phyloP scores from a whole-genome alignment of 2,888 invertebrate species.

The Plagodis pulveraria region DNA sequence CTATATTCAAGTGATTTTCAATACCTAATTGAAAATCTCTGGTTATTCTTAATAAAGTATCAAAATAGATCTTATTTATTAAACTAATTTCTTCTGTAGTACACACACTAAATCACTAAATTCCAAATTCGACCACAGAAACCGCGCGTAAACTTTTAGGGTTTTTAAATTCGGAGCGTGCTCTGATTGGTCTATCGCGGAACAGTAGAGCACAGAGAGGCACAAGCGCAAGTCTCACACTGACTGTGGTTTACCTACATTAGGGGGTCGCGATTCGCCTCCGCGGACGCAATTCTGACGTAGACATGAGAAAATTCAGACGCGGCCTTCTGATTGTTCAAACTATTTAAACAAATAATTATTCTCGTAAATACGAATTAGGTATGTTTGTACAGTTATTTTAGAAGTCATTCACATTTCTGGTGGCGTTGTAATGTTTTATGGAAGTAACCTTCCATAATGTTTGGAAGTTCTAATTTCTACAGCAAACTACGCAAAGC shows the following conservation, averaged over 20 bases:
- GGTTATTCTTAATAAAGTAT: too few species aligned
- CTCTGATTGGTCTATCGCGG: conserved; percentile 46
- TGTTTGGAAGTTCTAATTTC: conserved; percentile 10
- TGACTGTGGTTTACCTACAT: conserved; percentile 66
- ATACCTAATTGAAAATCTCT: too few species aligned
- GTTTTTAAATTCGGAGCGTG: conserved; percentile 37
- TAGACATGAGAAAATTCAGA: conserved; percentile 70
- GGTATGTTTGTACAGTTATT: conserved; percentile 29
- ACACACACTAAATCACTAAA: conserved; percentile 1
- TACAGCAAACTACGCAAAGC: conserved; percentile 3
- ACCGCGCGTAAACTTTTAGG: conserved; percentile 23
- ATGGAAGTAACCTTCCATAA: conserved; percentile 8
- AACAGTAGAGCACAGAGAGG: conserved; percentile 72
- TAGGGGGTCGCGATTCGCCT: conserved; percentile 77
- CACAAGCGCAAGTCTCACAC: conserved; percentile 74
- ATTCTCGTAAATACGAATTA: conserved; percentile 22
- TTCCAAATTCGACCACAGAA: conserved; percentile 9
- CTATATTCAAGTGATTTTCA: neutral
- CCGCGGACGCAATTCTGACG: conserved; percentile 65
- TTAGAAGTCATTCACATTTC: conserved; percentile 32
- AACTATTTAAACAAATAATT: conserved; percentile 39
- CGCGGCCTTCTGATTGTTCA: conserved; percentile 46
- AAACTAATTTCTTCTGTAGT: too few species aligned
- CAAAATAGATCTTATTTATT: too few species aligned
- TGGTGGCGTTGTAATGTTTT: conserved; percentile 9